phyloP scores from a whole-genome alignment of 2,888 invertebrate species.

The Julus scandinavius region DNA sequence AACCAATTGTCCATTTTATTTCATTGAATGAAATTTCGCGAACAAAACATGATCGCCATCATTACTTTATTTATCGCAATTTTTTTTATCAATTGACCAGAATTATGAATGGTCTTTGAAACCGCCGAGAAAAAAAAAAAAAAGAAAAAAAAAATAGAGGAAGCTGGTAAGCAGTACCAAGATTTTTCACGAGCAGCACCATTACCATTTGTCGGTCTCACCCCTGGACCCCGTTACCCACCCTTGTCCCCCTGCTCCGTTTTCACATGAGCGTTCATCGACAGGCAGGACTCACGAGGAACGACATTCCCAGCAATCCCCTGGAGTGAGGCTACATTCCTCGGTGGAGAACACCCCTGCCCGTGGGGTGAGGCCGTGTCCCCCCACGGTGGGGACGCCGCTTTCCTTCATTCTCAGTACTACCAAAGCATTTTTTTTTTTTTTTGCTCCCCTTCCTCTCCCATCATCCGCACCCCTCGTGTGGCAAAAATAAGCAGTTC shows the following conservation, averaged over 20 bases:
- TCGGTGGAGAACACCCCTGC: conserved; percentile 43
- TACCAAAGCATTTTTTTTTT: neutral
- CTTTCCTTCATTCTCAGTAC: conserved; percentile 10
- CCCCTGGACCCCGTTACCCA: neutral
- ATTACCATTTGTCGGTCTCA: neutral
- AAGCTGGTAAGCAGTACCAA: neutral
- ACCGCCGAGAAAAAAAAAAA: neutral
- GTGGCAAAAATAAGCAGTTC: conserved; percentile 35
- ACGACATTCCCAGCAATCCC: conserved; percentile 50
- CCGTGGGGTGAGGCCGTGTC: conserved; percentile 29
- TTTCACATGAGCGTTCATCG: conserved; percentile 17
- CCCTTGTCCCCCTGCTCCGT: neutral
- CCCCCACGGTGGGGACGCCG: neutral
- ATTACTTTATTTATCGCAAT: neutral
- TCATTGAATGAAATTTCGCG: too few relatives aligned
- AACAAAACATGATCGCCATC: neutral
- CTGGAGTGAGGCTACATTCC: conserved; percentile 50
- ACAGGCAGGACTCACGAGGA: neutral
- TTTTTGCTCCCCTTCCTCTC: neutral
- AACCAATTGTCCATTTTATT: too few relatives aligned
- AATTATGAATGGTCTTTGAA: neutral
- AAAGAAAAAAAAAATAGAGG: neutral
- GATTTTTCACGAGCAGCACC: neutral
- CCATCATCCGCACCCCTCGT: conserved; percentile 9
- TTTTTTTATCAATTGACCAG: neutral